Evolutionary conservation across 2,113 vertebrate species (phyloP).

Genomic region (Mormoops blainvillei): DNA sequence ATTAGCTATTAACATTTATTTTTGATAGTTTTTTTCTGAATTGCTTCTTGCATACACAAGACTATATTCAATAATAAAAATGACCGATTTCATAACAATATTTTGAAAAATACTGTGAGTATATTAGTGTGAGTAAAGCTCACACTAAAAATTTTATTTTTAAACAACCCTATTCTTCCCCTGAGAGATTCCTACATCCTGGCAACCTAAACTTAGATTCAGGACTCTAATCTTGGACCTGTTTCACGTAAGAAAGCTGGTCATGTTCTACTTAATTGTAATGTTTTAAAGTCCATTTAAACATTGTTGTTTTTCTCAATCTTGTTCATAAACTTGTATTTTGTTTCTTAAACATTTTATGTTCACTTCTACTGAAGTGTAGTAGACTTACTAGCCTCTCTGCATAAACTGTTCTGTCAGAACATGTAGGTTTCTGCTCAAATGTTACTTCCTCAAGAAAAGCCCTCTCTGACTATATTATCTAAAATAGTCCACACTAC

Average conservation of each 20-base stretch:
- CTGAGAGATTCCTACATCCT: background rate
- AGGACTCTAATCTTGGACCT: background rate
- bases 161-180: background rate
- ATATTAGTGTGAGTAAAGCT: background rate
- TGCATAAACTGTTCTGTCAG: background rate
- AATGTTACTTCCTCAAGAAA: background rate
- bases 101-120: background rate
- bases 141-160: background rate
- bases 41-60: background rate
- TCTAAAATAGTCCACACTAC: background rate
- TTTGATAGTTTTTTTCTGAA: background rate
- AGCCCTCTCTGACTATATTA: background rate
- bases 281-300: background rate
- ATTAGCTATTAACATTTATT: background rate
- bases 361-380: background rate
- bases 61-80: background rate
- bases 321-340: background rate
- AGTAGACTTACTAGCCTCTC: background rate
- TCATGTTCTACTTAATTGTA: background rate
- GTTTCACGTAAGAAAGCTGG: background rate
- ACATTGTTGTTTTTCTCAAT: background rate
- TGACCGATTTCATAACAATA: background rate
- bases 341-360: background rate
- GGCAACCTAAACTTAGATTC: background rate
- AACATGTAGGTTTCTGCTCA: background rate